Conservation (phyloP, 2,797 vertebrate genomes). For the Okamejei kenojei region DNA sequence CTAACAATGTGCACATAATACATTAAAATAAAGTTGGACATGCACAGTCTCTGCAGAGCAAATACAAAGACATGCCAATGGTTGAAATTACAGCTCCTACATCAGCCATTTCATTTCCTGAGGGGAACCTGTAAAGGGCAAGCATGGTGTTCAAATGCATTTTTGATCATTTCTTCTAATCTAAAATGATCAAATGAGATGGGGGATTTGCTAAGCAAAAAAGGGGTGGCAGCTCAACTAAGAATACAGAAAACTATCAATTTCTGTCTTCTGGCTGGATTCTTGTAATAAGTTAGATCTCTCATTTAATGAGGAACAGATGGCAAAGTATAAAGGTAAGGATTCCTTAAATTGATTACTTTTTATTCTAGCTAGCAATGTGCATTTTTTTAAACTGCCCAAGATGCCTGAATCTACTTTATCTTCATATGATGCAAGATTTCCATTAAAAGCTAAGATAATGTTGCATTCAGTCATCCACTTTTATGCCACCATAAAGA, state of each 20-base stretch:
- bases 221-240: constrained; percentile 45
- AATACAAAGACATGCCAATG: neutral
- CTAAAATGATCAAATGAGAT: constrained; percentile 30
- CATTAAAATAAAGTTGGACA: neutral
- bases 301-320: constrained; percentile 76
- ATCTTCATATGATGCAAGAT: constrained; percentile 83
- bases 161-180: constrained; percentile 22
- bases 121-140: neutral
- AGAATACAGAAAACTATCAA: constrained; percentile 54
- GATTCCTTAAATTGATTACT: constrained; percentile 66
- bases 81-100: constrained; percentile 13
- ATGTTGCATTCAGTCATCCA: constrained; percentile 58
- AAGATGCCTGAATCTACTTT: constrained; percentile 77
- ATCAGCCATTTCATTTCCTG: constrained; percentile 33
- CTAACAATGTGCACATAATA: neutral
- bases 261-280: constrained; percentile 67
- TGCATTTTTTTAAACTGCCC: constrained; percentile 74
- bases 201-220: constrained; percentile 41
- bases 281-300: constrained; percentile 66
- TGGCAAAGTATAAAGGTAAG: constrained; percentile 72
- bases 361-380: constrained; percentile 74
- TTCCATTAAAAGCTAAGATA: constrained; percentile 75
- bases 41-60: neutral
- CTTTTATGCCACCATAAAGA: constrained; percentile 56
- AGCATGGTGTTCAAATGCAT: neutral